Percentiles rank a stretch among this genome's conserved stretches.
Evolutionary conservation across 2,888 invertebrate genomes (phyloP).

Genomic region (Erannis defoliaria): DNA sequence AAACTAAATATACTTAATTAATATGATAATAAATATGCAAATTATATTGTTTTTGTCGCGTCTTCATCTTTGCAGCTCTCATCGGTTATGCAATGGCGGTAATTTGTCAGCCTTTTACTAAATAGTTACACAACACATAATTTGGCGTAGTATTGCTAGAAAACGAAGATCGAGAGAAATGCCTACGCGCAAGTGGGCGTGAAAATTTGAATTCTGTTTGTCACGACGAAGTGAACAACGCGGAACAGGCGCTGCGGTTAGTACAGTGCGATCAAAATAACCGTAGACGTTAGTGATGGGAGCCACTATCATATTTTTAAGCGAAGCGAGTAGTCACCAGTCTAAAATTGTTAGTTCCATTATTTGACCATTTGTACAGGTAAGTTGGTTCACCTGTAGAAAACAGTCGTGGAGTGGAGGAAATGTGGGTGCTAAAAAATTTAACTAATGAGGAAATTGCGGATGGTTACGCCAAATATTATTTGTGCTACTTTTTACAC

Average conservation of each 20-base stretch:
- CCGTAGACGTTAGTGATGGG: not conserved
- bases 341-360: not conserved
- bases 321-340: not conserved
- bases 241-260: slow-evolving; percentile 31
- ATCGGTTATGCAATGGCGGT: slow-evolving; percentile 42
- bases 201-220: slow-evolving; percentile 67
- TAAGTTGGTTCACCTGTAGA: slow-evolving; percentile 1
- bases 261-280: not conserved
- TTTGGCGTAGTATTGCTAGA: slow-evolving; percentile 66
- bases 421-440: slow-evolving; percentile 30
- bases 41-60: slow-evolving; percentile 33
- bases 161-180: slow-evolving; percentile 67
- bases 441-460: slow-evolving; percentile 27
- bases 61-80: slow-evolving; percentile 25
- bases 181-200: slow-evolving; percentile 64
- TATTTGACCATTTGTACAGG: not conserved
- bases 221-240: slow-evolving; percentile 54
- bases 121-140: slow-evolving; percentile 62
- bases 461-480: slow-evolving; percentile 16
- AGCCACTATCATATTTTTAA: not conserved
- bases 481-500: not conserved
- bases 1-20: slow-evolving; percentile 22
- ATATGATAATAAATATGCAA: slow-evolving; percentile 29
- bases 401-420: slow-evolving; percentile 27
- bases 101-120: slow-evolving; percentile 52